A percentile compares a stretch with the other conserved stretches of the same genome.
phyloP scores from a whole-genome alignment of 1,140 invertebrate genomes.

The Drosophila melanica region DNA sequence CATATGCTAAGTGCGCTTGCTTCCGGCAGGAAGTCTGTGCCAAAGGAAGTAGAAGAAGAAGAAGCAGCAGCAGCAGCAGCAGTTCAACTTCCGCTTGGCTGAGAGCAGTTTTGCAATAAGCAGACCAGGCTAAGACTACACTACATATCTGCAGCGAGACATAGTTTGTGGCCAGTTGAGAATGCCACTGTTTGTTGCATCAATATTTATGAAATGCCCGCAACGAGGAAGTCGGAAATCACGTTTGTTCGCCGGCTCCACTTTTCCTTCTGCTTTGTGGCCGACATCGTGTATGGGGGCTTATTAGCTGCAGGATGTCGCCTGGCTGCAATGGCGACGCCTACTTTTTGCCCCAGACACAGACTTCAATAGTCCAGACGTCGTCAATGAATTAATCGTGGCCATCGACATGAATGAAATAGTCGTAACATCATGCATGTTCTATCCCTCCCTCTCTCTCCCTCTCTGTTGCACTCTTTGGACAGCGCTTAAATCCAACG shows the following conservation, averaged over 20 bases:
- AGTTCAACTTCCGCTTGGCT: conserved; percentile 62
- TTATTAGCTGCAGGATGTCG: conserved; percentile 78
- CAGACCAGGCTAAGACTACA: conserved; percentile 3
- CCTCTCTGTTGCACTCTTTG: conserved; percentile 28
- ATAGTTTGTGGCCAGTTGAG: conserved; percentile 16
- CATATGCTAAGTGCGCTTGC: conserved; percentile 61
- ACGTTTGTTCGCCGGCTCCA: conserved; percentile 56
- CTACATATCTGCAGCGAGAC: conserved; percentile 16
- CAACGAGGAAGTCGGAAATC: conserved; percentile 80
- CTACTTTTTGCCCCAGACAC: conserved; percentile 68
- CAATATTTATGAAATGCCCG: conserved; percentile 76
- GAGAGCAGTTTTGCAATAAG: conserved; percentile 19
- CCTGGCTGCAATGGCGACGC: conserved; percentile 57
- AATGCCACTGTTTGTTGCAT: conserved; percentile 38
- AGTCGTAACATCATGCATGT: conserved; percentile 51
- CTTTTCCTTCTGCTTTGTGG: conserved; percentile 10
- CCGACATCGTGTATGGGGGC: conserved; percentile 50
- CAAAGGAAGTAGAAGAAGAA: conserved; percentile 42
- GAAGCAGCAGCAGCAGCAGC: conserved; percentile 31
- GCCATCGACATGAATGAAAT: conserved; percentile 70
- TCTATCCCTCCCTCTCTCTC: conserved; percentile 50
- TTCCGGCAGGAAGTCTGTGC: conserved; percentile 63
- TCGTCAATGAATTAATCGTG: conserved; percentile 50
- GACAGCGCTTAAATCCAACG: conserved; percentile 56
- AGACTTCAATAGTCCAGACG: conserved; percentile 54